Conservation (phyloP, 1,140 invertebrate species). For the Pogonomyrmex barbatus region DNA sequence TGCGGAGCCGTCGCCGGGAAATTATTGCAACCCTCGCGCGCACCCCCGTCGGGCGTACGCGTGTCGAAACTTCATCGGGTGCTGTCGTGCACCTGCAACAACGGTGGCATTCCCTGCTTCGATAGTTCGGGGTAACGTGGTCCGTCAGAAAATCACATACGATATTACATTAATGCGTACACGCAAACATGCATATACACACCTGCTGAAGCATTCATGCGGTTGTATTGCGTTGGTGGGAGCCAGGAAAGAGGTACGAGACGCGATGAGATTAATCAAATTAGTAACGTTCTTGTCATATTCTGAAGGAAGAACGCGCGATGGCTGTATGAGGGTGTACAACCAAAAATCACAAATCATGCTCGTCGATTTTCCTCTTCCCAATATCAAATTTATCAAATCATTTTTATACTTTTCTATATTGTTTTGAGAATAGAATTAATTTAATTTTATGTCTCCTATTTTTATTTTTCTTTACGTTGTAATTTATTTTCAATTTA, state of each 20-base stretch:
- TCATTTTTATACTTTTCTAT: not conserved
- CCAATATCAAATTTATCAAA: not conserved
- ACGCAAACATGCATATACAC: not conserved
- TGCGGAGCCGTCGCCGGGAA: conserved; percentile 54
- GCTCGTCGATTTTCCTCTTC: not conserved
- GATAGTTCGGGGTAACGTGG: conserved; percentile 67
- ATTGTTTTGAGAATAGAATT: not conserved
- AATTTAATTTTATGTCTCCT: too few species aligned
- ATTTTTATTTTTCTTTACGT: not conserved
- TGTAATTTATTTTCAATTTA: not conserved
- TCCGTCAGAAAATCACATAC: conserved; percentile 42
- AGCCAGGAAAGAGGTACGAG: not conserved
- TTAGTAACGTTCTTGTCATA: conserved; percentile 49
- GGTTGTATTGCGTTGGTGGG: not conserved
- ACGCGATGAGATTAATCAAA: conserved; percentile 48
- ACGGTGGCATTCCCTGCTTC: conserved; percentile 68
- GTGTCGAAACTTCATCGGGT: conserved; percentile 70
- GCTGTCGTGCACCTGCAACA: conserved; percentile 70
- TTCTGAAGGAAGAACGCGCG: conserved; percentile 3
- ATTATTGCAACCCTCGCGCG: conserved; percentile 51
- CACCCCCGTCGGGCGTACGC: conserved; percentile 29
- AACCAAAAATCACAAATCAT: not conserved
- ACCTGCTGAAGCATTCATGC: conserved; percentile 19
- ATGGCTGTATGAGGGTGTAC: not conserved
- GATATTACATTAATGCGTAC: conserved; percentile 46